phyloP scores from a whole-genome alignment of 2,797 vertebrate genomes.

The Amazona ochrocephala region DNA sequence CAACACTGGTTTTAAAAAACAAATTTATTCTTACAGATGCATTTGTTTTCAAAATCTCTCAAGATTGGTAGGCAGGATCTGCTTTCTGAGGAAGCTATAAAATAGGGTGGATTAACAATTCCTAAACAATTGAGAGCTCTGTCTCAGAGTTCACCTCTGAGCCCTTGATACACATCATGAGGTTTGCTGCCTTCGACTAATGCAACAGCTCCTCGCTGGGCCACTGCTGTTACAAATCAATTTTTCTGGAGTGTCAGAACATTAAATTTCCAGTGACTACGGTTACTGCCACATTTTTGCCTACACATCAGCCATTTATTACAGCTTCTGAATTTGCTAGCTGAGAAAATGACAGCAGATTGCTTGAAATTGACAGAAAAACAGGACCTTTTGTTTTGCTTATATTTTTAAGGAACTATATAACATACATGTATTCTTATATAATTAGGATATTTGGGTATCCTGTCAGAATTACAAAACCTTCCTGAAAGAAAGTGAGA shows the following conservation, averaged over 20 bases:
- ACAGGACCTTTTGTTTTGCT: fast-evolving
- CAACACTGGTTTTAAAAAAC: background rate
- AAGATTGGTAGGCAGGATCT: background rate
- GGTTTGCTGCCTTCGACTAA: background rate
- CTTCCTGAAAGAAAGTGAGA: background rate
- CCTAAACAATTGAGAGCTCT: background rate
- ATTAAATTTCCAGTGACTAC: background rate
- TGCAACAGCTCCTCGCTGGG: background rate
- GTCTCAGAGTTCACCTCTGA: background rate
- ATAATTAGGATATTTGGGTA: background rate
- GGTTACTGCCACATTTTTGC: background rate
- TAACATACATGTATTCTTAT: background rate
- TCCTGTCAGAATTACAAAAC: background rate
- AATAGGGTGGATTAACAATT: background rate
- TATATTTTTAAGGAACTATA: background rate
- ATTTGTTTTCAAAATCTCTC: background rate
- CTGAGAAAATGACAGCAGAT: background rate
- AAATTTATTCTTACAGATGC: background rate
- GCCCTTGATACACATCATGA: fast-evolving
- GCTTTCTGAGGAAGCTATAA: background rate
- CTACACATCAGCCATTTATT: background rate
- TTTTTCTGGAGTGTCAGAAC: background rate
- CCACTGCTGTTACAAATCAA: background rate
- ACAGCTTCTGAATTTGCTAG: background rate
- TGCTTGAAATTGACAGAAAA: background rate